Evolutionary conservation across 2,888 invertebrate genomes (phyloP), one percentile per base, ranked within the genome.

Genomic region (Clistopyga incitator): DNA sequence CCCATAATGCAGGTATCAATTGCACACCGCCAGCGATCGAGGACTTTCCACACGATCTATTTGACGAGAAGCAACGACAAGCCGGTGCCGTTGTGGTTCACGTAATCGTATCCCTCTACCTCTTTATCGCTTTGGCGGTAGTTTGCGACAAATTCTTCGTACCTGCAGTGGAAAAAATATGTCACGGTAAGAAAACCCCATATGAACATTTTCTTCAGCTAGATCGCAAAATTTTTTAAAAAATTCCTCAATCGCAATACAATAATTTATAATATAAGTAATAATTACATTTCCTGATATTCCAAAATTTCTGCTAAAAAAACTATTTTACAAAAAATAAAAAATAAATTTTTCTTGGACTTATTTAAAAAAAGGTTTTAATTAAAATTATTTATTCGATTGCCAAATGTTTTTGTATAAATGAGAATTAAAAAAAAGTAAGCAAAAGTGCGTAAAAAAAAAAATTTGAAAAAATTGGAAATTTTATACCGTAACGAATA

Each of bases 101-200:
- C 91, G 94, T 95, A 84, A 88, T 95, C 84, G 93, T 95, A 47
- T 94, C 95, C 20, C 92, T 95, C 84, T 96, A 96, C 93, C 94
- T 95, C 91, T 95, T 96, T 92, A 94, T 95, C 85, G 95, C 95
- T 34, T 93, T 96, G 88, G 95, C 95, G 71, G 94, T 96, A 89
- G 95, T 95, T 87, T 96, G 96, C 92, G 96, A 96, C 91, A 95
- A 95, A 90, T 96, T 95, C 91, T 96, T 96, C 91, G 95, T 96
- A 82, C 95, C 96, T 78, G 95, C 95, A 65, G 94, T 96, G 88
- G 95, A 95, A 92, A 94, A 94, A 89, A 95, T 95, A 90, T 95
- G 95, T 91, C 94, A 95, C 91, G 95, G 95, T 95, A 93, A 93
- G 93, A 65, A 59, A 82, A 34, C 71, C 81, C 78, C 64, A 81